These are phyloP conservation scores for Diuraphis noxia DNA, from an alignment of 1,140 invertebrate genomes.

Conservation along the genomic window DNA sequence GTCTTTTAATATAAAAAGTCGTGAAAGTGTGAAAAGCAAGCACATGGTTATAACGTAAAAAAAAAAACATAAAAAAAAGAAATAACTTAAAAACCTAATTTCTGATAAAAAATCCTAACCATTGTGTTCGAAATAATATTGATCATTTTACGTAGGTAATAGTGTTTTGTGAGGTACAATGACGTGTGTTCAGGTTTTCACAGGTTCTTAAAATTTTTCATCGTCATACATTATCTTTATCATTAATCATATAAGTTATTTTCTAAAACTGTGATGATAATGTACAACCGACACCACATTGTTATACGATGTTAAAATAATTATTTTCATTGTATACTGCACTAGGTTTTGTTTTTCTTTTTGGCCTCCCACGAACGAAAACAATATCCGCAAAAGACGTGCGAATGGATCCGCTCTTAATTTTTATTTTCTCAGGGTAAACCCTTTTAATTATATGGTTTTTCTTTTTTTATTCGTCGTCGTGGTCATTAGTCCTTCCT, in stretches of 20 bases:
- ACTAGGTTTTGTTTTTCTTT: background rate
- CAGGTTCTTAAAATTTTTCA: background rate
- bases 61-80: background rate
- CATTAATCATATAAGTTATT: slow-evolving; percentile 19
- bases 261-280: background rate
- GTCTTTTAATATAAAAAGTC: background rate
- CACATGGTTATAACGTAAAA: background rate
- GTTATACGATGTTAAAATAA: slow-evolving; percentile 15
- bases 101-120: background rate
- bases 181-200: background rate
- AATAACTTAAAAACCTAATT: background rate
- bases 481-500: background rate
- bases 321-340: background rate
- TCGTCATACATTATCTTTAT: background rate
- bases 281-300: background rate
- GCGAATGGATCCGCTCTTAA: background rate
- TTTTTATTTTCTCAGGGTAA: background rate
- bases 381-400: background rate
- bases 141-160: background rate
- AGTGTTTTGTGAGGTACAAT: background rate
- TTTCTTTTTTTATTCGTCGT: background rate
- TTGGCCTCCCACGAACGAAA: background rate
- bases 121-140: background rate
- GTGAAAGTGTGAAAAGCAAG: background rate
- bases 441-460: background rate